These are phyloP conservation scores for Eidolon helvum DNA, from an alignment of 2,113 vertebrate species.

Conservation along the genomic window DNA sequence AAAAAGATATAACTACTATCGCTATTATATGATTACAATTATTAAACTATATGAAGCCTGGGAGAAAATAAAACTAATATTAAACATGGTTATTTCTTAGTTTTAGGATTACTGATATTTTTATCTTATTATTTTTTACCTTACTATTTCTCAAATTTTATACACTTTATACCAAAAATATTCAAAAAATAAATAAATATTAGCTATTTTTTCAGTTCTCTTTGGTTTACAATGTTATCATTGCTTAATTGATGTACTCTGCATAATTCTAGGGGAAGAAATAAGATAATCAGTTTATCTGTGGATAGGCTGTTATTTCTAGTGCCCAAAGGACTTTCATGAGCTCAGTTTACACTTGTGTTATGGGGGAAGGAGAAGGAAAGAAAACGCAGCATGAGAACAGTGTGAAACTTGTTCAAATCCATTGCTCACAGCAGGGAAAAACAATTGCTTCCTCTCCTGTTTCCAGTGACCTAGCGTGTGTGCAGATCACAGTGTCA, in stretches of 20 bases:
- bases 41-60: neutral
- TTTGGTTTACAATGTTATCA: neutral
- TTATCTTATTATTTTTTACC: neutral
- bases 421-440: slow-evolving; percentile 79
- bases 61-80: neutral
- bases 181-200: neutral
- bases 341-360: slow-evolving; percentile 66
- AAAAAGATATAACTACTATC: neutral
- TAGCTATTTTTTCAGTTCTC: neutral
- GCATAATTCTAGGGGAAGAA: slow-evolving; percentile 16
- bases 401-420: slow-evolving; percentile 76
- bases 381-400: slow-evolving; percentile 70
- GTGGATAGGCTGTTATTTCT: slow-evolving; percentile 55
- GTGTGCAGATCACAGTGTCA: slow-evolving; percentile 49
- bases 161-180: neutral
- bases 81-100: neutral
- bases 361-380: slow-evolving; percentile 65
- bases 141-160: neutral
- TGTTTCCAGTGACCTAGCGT: slow-evolving; percentile 60
- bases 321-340: slow-evolving; percentile 67
- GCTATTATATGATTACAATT: neutral
- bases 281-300: slow-evolving; percentile 38
- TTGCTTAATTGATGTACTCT: neutral
- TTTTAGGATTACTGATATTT: neutral
- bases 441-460: slow-evolving; percentile 79